Evolutionary conservation across 2,888 invertebrate species (phyloP).

Genomic region (Brachypalpus laphriformis): DNA sequence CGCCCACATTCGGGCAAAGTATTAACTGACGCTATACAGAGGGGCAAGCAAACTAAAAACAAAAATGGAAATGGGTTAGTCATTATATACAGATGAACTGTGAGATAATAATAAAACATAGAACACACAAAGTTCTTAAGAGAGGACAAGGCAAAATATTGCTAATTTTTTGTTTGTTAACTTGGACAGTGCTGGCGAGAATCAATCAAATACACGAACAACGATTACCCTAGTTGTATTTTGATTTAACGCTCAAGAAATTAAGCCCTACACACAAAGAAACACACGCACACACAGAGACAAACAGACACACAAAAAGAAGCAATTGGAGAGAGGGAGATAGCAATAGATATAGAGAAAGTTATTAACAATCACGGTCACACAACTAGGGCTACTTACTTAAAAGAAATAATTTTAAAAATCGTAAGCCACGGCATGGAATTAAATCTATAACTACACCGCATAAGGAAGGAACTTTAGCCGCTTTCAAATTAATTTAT

Average conservation of each 20-base stretch:
- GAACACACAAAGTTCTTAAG: too few species aligned
- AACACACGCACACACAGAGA: too few species aligned
- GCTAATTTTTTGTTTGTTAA: background rate
- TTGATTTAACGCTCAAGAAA: background rate
- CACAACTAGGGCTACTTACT: background rate
- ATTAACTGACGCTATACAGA: too few species aligned
- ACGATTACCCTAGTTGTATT: background rate
- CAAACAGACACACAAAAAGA: too few species aligned
- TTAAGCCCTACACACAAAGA: background rate
- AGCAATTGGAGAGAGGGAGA: too few species aligned
- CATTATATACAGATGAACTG: too few species aligned
- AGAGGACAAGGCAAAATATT: background rate
- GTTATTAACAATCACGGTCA: too few species aligned
- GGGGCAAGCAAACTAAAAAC: too few species aligned
- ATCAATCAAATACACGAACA: background rate
- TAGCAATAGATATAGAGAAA: too few species aligned
- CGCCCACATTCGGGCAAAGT: too few species aligned
- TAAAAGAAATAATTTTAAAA: background rate
- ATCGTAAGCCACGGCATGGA: background rate
- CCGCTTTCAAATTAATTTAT: background rate
- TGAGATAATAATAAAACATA: too few species aligned
- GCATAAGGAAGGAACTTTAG: background rate
- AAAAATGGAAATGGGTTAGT: too few species aligned
- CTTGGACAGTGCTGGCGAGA: background rate
- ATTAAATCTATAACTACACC: background rate